Evolutionary conservation across 2,113 vertebrate species (phyloP).

Genomic region (Alosa alosa): DNA sequence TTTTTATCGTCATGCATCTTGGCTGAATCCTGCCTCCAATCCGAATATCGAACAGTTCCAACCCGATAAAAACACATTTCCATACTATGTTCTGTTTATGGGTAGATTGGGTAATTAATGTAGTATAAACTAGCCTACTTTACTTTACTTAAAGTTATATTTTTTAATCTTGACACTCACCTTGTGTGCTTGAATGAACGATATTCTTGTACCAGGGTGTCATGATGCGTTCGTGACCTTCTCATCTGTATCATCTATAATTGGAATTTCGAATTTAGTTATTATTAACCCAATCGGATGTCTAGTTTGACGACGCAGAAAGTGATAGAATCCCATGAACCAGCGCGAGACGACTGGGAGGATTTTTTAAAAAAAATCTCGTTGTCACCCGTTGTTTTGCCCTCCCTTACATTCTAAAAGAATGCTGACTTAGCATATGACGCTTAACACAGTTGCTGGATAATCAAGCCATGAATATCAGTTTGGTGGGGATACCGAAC

Average conservation of each 20-base stretch:
- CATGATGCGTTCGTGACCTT: conserved; percentile 12
- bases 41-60: not conserved
- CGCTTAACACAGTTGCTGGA: not conserved
- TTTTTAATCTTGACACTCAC: not conserved
- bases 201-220: conserved; percentile 12
- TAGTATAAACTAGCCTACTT: not conserved
- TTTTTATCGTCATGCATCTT: not conserved
- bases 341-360: not conserved
- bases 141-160: not conserved
- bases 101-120: not conserved
- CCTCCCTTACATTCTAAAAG: conserved; percentile 5
- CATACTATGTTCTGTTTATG: not conserved
- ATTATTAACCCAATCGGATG: not conserved
- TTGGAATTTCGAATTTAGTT: not conserved
- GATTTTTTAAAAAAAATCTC: not conserved
- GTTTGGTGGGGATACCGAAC: not conserved
- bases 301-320: not conserved
- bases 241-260: conserved; percentile 22
- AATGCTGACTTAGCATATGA: conserved; percentile 26
- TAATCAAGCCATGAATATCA: conserved; percentile 7
- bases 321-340: not conserved
- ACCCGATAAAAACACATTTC: not conserved
- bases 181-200: conserved; percentile 3
- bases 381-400: not conserved
- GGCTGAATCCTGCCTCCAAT: conserved; percentile 28